A percentile compares a stretch with the other conserved stretches of the same genome.
These are phyloP conservation scores for Troglohyphantes excavatus DNA, from an alignment of 2,888 invertebrate species.

Conservation along the genomic window DNA sequence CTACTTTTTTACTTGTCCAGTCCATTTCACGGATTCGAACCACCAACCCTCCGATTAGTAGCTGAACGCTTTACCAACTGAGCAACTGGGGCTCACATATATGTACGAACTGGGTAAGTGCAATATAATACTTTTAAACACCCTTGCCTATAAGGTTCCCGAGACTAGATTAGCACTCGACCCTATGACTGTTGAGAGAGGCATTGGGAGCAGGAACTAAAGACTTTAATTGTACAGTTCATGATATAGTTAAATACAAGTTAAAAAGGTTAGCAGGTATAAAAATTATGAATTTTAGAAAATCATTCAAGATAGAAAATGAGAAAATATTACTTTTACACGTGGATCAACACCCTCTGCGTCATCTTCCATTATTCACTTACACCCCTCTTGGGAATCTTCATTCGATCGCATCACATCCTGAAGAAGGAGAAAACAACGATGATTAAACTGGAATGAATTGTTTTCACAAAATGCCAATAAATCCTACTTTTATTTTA, in stretches of 20 bases:
- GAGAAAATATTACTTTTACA: conserved; percentile 51
- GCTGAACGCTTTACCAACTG: no score
- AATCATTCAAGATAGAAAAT: background rate
- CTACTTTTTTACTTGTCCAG: no score
- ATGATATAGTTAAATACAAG: no score
- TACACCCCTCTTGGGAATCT: background rate
- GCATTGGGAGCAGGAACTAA: background rate
- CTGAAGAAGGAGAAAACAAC: background rate
- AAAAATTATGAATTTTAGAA: no score
- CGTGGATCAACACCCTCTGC: conserved; percentile 74
- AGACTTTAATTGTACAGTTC: background rate
- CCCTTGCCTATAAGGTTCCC: background rate
- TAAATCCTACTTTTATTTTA: background rate
- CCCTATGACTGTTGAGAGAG: background rate
- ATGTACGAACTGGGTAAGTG: no score
- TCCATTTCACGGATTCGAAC: no score
- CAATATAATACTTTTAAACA: no score
- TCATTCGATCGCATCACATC: conserved; percentile 8
- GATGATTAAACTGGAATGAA: background rate
- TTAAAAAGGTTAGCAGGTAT: no score
- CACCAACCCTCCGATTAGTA: no score
- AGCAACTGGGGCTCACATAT: no score
- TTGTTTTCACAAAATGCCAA: no score
- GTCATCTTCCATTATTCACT: conserved; percentile 57
- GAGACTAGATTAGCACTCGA: background rate